Percentiles rank a stretch among this genome's conserved stretches.
Conservation (phyloP, 2,113 vertebrate genomes). For the Nycticebus coucang region DNA sequence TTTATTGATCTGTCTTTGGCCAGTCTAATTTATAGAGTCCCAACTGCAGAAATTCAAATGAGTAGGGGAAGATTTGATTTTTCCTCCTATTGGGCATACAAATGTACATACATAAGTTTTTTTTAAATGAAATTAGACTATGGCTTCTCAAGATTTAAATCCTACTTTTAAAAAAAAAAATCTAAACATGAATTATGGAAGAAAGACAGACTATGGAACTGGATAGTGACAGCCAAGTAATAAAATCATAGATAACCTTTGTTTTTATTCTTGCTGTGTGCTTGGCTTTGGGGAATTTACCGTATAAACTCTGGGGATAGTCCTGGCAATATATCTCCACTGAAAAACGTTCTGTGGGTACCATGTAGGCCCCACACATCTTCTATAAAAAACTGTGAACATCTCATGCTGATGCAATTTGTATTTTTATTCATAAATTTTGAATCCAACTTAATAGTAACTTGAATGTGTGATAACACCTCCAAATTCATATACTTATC, state of each 20-base stretch:
- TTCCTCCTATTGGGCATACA: not conserved
- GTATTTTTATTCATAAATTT: not conserved
- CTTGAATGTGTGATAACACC: not conserved
- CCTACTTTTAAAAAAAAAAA: not conserved
- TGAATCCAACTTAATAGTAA: not conserved
- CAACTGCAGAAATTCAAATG: not conserved
- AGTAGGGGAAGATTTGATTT: not conserved
- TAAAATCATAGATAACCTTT: constrained; percentile 1
- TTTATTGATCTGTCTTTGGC: not conserved
- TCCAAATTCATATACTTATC: not conserved
- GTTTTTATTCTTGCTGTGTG: not conserved
- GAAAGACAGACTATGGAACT: not conserved
- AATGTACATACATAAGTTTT: not conserved
- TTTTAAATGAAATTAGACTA: not conserved
- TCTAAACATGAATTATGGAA: constrained; percentile 15
- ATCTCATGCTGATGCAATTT: not conserved
- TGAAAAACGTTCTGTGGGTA: not conserved
- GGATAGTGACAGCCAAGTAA: not conserved
- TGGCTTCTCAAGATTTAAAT: not conserved
- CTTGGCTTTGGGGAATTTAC: not conserved
- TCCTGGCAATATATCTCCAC: not conserved
- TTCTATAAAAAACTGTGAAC: not conserved
- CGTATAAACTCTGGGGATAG: not conserved
- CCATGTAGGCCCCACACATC: not conserved
- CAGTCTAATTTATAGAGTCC: not conserved